Base-by-base conservation (phyloP, 2,797 vertebrate species). In the Schizothorax lantsangensis region DNA sequence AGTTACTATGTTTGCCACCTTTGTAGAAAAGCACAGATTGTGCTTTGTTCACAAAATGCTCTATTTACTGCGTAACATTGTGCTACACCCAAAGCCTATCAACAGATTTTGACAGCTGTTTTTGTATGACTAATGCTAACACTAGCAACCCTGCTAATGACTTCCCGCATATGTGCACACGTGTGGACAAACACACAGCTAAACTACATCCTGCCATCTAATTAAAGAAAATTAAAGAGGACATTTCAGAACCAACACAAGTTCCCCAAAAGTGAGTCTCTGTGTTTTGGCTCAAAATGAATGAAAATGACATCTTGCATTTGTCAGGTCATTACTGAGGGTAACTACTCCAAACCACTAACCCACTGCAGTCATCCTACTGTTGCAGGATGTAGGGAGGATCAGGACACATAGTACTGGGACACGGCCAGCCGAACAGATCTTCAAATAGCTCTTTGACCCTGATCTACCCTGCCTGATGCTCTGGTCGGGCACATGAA, bases 391-490 rank as follows among this genome's bases (percentile, higher is more conserved):
- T 71, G 75, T 54, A 79, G 47, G 45, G 64, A 85, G 75, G 62
- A 71, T 85, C 64, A 85, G 47, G 62, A 84, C 21, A 23, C 84
- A 57, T 38, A 84, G 82, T 62, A 78, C 33, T 69, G 74, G 83
- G 74, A 79, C 62, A 57, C 10, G 38, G 64, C 47, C 84, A 85
- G 75, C 47, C 6, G 6, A 71, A 19, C 14, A 33, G n/a, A 85
- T 79, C 75, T 79, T 85, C 84, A 85, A 85, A 85, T 57, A 79
- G 74, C 83, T 79, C 49, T 79, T 84, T 78, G 64, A 84, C 84
- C 75, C 74, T 54, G 45, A 83, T 72, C 57, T 86, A 83, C 57
- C 52, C 45, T 52, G 36, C 69, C 57, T 83, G 66, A 74, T 75
- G 71, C 85, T 82, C 59, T 73, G 43, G 33, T 73, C 6, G 14